phyloP scores from a whole-genome alignment of 2,888 invertebrate genomes.

The Apotomis capreana region DNA sequence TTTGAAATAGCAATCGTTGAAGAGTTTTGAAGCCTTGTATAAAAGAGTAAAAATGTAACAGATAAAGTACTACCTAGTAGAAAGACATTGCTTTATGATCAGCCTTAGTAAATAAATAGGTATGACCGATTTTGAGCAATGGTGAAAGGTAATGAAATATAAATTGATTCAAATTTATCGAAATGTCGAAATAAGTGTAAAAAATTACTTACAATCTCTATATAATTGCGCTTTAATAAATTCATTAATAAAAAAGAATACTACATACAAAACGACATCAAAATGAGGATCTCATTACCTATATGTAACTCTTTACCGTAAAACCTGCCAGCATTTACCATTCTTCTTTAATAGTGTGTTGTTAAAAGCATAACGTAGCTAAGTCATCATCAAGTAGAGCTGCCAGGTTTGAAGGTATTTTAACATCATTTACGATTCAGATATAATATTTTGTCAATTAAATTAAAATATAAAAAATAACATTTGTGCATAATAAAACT shows the following conservation, averaged over 20 bases:
- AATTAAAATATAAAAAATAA: slow-evolving; percentile 14
- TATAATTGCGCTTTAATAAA: slow-evolving; percentile 7
- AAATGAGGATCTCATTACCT: neutral
- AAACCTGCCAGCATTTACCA: slow-evolving; percentile 5
- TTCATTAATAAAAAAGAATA: neutral
- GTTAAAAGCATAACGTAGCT: neutral
- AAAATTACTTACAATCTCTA: slow-evolving; percentile 4
- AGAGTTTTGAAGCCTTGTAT: neutral
- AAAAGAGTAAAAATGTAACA: neutral
- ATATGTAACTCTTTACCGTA: slow-evolving; percentile 4
- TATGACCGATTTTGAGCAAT: slow-evolving; percentile 3
- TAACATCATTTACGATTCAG: neutral
- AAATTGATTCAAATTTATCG: slow-evolving; percentile 5
- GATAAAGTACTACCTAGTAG: neutral
- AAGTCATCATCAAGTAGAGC: neutral
- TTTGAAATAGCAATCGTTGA: neutral
- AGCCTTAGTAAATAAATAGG: slow-evolving; percentile 3
- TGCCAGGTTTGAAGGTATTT: neutral
- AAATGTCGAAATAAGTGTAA: slow-evolving; percentile 12
- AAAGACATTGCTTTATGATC: neutral
- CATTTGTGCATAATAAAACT: slow-evolving; percentile 14
- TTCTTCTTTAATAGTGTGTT: neutral
- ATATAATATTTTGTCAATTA: neutral
- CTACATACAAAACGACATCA: neutral
- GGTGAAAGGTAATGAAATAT: neutral